Conservation (phyloP, 2,113 vertebrate genomes). For the Triplophysa tibetana region DNA sequence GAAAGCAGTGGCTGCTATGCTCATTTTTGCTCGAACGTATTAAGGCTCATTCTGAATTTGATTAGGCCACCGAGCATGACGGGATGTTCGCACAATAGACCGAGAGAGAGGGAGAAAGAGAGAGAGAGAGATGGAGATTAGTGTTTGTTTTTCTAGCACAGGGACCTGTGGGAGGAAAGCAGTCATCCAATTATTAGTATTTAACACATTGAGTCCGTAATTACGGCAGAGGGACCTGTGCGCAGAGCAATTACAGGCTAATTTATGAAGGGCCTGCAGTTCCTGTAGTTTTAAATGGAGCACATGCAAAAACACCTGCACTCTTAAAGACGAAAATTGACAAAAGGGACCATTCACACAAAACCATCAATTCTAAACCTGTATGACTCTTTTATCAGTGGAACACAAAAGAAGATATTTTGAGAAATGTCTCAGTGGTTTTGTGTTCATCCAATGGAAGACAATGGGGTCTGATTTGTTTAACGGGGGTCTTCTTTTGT, state of each 20-base stretch:
- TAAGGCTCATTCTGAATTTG: slow-evolving; percentile 36
- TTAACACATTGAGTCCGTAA: slow-evolving; percentile 12
- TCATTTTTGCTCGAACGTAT: slow-evolving; percentile 31
- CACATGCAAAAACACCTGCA: background rate
- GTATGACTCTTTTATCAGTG: too few species aligned
- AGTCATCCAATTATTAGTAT: slow-evolving; percentile 30
- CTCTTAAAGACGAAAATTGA: too few species aligned
- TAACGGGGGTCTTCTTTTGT: too few species aligned
- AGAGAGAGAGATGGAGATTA: background rate
- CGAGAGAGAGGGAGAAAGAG: background rate
- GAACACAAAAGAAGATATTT: too few species aligned
- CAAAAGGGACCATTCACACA: too few species aligned
- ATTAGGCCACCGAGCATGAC: slow-evolving; percentile 70
- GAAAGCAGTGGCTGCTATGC: background rate
- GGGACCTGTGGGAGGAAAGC: slow-evolving; percentile 5
- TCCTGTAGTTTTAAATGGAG: background rate
- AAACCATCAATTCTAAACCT: too few species aligned
- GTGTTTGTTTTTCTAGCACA: slow-evolving; percentile 25
- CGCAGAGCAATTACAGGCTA: slow-evolving; percentile 15
- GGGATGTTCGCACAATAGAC: slow-evolving; percentile 22
- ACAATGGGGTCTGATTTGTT: too few species aligned
- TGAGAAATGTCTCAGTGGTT: too few species aligned
- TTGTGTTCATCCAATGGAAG: too few species aligned
- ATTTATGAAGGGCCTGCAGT: slow-evolving; percentile 7
- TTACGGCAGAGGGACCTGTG: slow-evolving; percentile 5